Conservation (phyloP, 2,888 invertebrate species). For the Drosophila lutescens region DNA sequence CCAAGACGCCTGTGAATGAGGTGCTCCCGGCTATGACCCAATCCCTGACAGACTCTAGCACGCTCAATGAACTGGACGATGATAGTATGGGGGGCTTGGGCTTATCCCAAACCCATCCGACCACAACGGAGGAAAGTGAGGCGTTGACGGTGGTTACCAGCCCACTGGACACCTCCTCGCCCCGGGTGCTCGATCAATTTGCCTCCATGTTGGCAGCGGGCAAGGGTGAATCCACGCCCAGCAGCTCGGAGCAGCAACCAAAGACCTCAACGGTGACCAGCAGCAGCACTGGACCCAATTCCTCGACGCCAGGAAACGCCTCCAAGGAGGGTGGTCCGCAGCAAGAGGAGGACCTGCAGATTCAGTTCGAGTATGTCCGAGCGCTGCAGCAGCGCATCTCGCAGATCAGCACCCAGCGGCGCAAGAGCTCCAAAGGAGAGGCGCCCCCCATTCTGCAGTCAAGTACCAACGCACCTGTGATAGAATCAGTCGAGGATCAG, state of each 20-base stretch:
- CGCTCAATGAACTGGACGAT: conserved; percentile 85
- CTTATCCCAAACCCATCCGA: conserved; percentile 82
- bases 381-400: conserved; percentile 88
- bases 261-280: conserved; percentile 78
- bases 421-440: conserved; percentile 85
- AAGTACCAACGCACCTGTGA: conserved; percentile 76
- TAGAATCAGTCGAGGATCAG: conserved; percentile 70
- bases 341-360: conserved; percentile 52
- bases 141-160: conserved; percentile 86
- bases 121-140: conserved; percentile 87
- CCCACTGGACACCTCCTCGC: conserved; percentile 84
- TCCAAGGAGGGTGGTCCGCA: conserved; percentile 49
- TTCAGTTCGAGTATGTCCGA: conserved; percentile 86
- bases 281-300: conserved; percentile 51
- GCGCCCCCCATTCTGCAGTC: conserved; percentile 17
- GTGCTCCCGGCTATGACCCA: conserved; percentile 74
- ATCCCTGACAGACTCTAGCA: conserved; percentile 80
- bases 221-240: conserved; percentile 75
- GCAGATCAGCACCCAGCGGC: conserved; percentile 88
- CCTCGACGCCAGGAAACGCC: conserved; percentile 45
- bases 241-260: conserved; percentile 82
- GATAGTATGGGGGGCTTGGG: conserved; percentile 86
- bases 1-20: conserved; percentile 85
- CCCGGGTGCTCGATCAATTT: conserved; percentile 73
- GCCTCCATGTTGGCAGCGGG: conserved; percentile 52